Conservation (phyloP, 1,140 invertebrate species). For the Thalassaphorura encarpata region DNA sequence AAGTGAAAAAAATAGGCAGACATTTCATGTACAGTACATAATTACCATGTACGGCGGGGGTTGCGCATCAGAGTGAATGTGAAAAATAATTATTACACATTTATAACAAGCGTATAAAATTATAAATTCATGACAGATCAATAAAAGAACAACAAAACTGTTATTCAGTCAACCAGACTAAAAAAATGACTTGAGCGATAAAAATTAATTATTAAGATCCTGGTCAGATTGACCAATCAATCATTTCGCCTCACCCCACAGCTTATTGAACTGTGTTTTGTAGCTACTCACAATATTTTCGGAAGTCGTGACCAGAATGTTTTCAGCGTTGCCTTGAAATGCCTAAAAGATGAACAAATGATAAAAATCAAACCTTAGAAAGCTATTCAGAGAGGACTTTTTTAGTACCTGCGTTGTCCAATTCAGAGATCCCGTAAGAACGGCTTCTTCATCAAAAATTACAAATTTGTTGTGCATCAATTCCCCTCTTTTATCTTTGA, state of each 20-base stretch:
- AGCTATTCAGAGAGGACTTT: no score
- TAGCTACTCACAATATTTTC: constrained; percentile 1
- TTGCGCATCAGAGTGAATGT: no score
- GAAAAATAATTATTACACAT: no score
- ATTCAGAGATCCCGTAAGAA: constrained; percentile 25
- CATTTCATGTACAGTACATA: no score
- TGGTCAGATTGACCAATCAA: neutral
- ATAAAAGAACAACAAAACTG: no score
- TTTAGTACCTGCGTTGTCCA: constrained; percentile 23
- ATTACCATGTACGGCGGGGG: no score
- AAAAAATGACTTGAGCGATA: no score
- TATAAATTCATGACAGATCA: no score
- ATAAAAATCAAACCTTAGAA: neutral
- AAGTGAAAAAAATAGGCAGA: no score
- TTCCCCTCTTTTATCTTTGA: neutral
- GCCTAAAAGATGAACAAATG: neutral
- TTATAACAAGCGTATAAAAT: no score
- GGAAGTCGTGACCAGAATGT: constrained; percentile 2
- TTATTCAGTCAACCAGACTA: no score
- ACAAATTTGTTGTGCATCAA: constrained; percentile 28
- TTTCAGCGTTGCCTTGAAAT: neutral
- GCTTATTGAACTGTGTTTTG: neutral
- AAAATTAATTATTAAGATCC: no score
- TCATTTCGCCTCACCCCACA: neutral
- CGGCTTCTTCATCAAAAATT: constrained; percentile 26